A percentile compares a stretch with the other conserved stretches of the same genome.
Evolutionary conservation across 1,140 invertebrate genomes (phyloP).

Genomic region (Homarus americanus): DNA sequence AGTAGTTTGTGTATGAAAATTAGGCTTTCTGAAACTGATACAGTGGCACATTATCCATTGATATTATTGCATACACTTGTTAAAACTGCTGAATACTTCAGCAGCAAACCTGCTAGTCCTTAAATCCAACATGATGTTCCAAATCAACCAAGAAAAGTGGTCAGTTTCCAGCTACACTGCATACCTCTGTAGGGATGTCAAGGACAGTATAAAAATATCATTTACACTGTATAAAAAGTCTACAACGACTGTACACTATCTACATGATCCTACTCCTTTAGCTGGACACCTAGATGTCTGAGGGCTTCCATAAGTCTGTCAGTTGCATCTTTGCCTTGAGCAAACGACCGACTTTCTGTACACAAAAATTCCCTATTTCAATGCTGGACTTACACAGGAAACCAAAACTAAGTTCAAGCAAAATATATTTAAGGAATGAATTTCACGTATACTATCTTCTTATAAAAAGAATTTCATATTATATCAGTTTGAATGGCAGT

Average conservation of each 20-base stretch:
- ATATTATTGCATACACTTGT: conserved; percentile 33
- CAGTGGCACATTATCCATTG: conserved; percentile 52
- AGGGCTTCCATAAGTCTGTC: conserved; percentile 64
- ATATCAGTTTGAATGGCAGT: background rate
- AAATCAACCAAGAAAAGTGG: conserved; percentile 65
- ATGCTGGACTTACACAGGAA: conserved; percentile 22
- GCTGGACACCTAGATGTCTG: conserved; percentile 67
- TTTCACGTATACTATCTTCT: background rate
- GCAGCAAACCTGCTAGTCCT: conserved; percentile 3
- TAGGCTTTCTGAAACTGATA: conserved; percentile 65
- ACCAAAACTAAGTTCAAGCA: conserved; percentile 9
- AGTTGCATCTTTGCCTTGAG: conserved; percentile 64
- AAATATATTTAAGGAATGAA: conserved; percentile 27
- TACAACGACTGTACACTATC: conserved; percentile 74
- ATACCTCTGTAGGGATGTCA: conserved; percentile 69
- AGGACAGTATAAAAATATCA: conserved; percentile 73
- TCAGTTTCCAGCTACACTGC: conserved; percentile 62
- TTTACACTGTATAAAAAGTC: conserved; percentile 74
- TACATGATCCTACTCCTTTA: conserved; percentile 70
- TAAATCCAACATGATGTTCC: conserved; percentile 57
- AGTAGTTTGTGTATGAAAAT: conserved; percentile 66
- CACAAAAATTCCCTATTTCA: conserved; percentile 45
- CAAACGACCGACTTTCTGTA: conserved; percentile 59
- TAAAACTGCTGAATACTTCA: conserved; percentile 1
- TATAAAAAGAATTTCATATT: background rate